Evolutionary conservation across 2,888 invertebrate species (phyloP).

Genomic region (Tetragonisca angustula): DNA sequence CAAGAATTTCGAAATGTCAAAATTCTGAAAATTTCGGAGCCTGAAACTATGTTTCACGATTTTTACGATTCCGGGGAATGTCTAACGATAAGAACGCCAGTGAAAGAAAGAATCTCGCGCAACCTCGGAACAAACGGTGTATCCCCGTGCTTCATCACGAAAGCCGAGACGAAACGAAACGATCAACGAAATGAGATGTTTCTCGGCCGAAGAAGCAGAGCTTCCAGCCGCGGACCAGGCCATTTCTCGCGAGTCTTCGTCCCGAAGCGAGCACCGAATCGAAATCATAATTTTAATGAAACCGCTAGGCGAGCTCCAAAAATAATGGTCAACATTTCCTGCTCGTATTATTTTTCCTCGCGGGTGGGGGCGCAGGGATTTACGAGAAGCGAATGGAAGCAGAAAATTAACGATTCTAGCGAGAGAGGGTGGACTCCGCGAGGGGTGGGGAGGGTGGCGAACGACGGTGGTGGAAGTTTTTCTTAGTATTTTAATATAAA

Average conservation of each 20-base stretch:
- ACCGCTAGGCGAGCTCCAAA: slow-evolving; percentile 76
- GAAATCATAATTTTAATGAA: slow-evolving; percentile 79
- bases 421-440: slow-evolving; percentile 45
- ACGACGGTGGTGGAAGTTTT: slow-evolving; percentile 78
- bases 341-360: slow-evolving; percentile 83
- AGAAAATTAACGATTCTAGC: slow-evolving; percentile 84
- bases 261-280: slow-evolving; percentile 41
- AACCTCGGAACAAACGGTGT: not conserved
- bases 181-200: not conserved
- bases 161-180: not conserved
- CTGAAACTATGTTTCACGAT: too few relatives aligned
- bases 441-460: slow-evolving; percentile 49
- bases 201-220: not conserved
- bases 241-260: slow-evolving; percentile 1
- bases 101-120: not conserved
- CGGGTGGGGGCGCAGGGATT: slow-evolving; percentile 76
- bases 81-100: too few relatives aligned
- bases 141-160: not conserved
- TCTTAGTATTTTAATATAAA: slow-evolving; percentile 84
- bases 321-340: slow-evolving; percentile 84
- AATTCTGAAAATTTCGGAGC: too few relatives aligned
- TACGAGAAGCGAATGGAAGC: slow-evolving; percentile 84
- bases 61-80: too few relatives aligned
- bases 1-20: too few relatives aligned
- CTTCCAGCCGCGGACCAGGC: not conserved